Base-by-base conservation (phyloP, 2,888 invertebrate species). In the Ochropleura plecta region DNA sequence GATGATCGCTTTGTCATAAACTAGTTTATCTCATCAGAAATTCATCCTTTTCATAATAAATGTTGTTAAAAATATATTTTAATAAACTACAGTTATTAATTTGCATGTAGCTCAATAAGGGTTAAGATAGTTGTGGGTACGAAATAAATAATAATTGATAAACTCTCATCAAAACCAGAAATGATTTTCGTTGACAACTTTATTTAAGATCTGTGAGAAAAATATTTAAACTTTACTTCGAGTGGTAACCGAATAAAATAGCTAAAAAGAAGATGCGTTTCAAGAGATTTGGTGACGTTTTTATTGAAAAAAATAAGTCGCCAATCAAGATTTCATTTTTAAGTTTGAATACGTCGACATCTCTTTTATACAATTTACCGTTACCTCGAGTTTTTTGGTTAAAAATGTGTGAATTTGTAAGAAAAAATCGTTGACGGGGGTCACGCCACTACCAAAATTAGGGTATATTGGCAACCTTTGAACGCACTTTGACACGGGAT, bases 251-350 rank as follows among this genome's bases (percentile, higher is more conserved):
- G 87, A 89, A 92, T 91, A 90, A 91, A 90, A 86, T 78, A 90
- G 86, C 90, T 91, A 88, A 90, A 93, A 89, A 90, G 90, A 83
- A 93, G 94, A 94, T 92, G 89, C 90, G 86, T 93, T 93, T 94
- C 88, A 91, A 94, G 93, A 93, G 94, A 95, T 94, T 93, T 90
- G 88, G 89, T 88, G 91, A 92, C 90, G 80, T 91, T 91, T 93
- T 90, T 88, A 88, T 91, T 89, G 76, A 79, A 85, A 88, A 88
- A 92, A 94, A 94, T 95, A 95, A 92, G 92, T 94, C 84, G 92
- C 96, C 95, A 95, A 96, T 96, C 96, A 96, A 95, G 94, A 94
- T 95, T 95, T 92, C 93, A 95, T 95, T 95, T 94, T 91, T 93
- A 94, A 94, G 91, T 94, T 91, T 91, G 92, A 94, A 92, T 92